Conservation (phyloP, 2,113 vertebrate genomes). For the Gambusia holbrooki region DNA sequence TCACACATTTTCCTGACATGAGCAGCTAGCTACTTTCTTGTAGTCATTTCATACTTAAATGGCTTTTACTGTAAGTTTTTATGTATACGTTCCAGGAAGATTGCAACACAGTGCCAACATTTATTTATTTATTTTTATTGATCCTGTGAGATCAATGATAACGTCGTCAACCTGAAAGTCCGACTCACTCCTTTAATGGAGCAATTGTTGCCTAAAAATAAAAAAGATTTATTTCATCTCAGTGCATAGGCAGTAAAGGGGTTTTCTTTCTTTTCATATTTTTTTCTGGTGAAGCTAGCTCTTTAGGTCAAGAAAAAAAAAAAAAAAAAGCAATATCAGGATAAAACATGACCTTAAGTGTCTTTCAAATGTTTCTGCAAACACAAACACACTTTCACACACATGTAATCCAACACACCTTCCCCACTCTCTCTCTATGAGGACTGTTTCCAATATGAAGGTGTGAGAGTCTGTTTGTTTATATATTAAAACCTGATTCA, state of each 20-base stretch:
- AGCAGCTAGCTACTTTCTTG: not conserved
- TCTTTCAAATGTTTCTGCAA: constrained; percentile 34
- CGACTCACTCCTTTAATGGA: too few relatives aligned
- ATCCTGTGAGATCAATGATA: too few relatives aligned
- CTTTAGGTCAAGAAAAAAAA: too few relatives aligned
- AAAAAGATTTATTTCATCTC: not conserved
- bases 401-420: not conserved
- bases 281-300: too few relatives aligned
- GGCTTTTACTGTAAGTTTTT: not conserved
- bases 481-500: constrained; percentile 47
- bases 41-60: not conserved
- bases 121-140: too few relatives aligned
- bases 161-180: too few relatives aligned
- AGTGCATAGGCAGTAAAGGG: not conserved
- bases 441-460: constrained; percentile 29
- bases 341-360: constrained; percentile 22
- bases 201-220: not conserved
- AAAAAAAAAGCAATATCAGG: not conserved
- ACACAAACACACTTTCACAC: constrained; percentile 37
- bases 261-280: too few relatives aligned
- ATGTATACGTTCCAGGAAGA: not conserved
- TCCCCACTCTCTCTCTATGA: not conserved
- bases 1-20: not conserved
- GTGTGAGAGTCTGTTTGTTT: constrained; percentile 29
- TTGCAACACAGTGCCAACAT: too few relatives aligned